phyloP scores from a whole-genome alignment of 2,113 vertebrate species.

The Antigone vipio region DNA sequence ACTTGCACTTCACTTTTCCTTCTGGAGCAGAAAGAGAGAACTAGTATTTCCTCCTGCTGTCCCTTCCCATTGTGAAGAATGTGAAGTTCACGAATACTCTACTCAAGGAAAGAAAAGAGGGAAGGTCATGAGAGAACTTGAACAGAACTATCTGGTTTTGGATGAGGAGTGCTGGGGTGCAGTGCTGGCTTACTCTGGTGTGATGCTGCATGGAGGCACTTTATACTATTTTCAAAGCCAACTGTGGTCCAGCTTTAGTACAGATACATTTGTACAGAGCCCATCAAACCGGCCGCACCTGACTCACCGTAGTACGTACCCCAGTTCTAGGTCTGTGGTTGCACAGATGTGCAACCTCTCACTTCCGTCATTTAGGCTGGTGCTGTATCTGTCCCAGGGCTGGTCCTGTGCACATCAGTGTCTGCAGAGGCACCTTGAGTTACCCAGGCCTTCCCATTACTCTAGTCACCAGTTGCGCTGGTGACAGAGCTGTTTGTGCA shows the following conservation, averaged over 20 bases:
- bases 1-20: background rate
- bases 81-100: background rate
- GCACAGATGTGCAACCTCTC: background rate
- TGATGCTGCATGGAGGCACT: background rate
- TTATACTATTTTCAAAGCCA: background rate
- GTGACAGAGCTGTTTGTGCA: background rate
- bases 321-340: background rate
- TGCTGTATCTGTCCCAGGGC: background rate
- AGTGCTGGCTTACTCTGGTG: background rate
- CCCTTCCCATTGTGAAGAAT: background rate
- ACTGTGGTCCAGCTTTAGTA: background rate
- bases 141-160: background rate
- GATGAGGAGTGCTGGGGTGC: background rate
- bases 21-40: background rate
- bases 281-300: background rate
- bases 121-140: background rate
- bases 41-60: background rate
- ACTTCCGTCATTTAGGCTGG: background rate
- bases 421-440: background rate
- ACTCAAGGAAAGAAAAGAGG: background rate
- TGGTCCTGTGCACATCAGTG: background rate
- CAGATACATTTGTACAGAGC: background rate
- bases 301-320: rapidly evolving
- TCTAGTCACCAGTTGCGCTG: background rate
- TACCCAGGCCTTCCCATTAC: no score